Base-by-base conservation (phyloP, 2,113 vertebrate genomes). In the Cyanoliseus patagonus region DNA sequence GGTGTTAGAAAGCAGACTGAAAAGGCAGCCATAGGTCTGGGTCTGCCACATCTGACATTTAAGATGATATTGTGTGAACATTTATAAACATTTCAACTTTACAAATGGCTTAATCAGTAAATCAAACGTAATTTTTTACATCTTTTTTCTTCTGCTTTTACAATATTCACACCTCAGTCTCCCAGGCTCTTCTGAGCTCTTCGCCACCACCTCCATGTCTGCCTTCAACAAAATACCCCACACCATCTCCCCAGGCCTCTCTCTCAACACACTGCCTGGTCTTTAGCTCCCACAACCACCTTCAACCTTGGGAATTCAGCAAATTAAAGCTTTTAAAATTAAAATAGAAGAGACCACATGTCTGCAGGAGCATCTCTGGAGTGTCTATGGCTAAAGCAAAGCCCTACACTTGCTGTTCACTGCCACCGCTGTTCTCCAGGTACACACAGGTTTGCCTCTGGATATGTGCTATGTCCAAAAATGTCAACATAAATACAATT, bases 1-100 rank as follows among this genome's bases (percentile, higher is more conserved):
- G 28, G 53, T 57, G 72, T 83, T 92, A 70, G 66, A 52, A 88
- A 90, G 77, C 49, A 70, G 86, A 62, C 39, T 16, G 62, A 44
- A 67, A 90, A 92, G 69, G 81, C 42, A 81, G 70, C 10, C 74
- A 72, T 20, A 68, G 86, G 55, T 86, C 95, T 94, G 59, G 83
- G 53, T 83, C 94, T 94, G 59, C n/a, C 86, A 84, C 77, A 28
- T 92, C 64, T 75, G n/a, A 89, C 92, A 82, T 85, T 69, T 83
- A 79, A 92, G 83, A 90, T 62, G 57, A 51, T 72, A 51, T 2
- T 25, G 19, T 64, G 90, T 35, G 78, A 90, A 83, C 28, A 62
- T 80, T 75, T 79, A 92, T 88, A 83, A 85, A 69, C 53, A 47
- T 86, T 75, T 84, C 66, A 82, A 31, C 64, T 87, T 91, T 92